Percentiles rank a stretch among this genome's conserved stretches.
Evolutionary conservation across 2,797 vertebrate genomes (phyloP).

Genomic region (Acrossocheilus fasciatus): DNA sequence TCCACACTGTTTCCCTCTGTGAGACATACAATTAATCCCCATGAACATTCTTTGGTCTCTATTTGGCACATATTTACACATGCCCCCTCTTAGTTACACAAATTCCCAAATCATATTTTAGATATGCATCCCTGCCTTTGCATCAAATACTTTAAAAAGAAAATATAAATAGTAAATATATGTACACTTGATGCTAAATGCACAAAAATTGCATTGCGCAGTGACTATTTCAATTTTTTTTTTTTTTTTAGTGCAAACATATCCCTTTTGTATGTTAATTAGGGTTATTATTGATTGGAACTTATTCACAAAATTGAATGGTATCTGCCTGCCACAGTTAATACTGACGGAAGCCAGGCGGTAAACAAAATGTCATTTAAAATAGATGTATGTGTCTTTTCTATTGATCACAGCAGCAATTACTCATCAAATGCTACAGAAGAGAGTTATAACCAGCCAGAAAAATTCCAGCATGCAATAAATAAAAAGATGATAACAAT

Average conservation of each 20-base stretch:
- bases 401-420: background rate
- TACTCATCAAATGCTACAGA: background rate
- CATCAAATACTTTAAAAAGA: background rate
- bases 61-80: slow-evolving; percentile 23
- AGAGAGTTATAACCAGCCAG: background rate
- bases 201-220: background rate
- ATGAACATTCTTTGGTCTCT: slow-evolving; percentile 28
- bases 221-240: background rate
- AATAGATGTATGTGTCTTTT: background rate
- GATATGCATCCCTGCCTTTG: background rate
- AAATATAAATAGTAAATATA: background rate
- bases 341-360: background rate
- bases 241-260: background rate
- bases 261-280: background rate
- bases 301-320: background rate
- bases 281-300: background rate
- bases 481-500: background rate
- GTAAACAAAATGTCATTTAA: background rate
- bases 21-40: slow-evolving; percentile 36
- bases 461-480: background rate
- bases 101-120: background rate
- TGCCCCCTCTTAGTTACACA: background rate
- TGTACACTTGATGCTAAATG: background rate
- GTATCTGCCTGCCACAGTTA: background rate
- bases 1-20: background rate